Base-by-base conservation (phyloP, 2,797 vertebrate genomes). In the Chelidonichthys spinosus region DNA sequence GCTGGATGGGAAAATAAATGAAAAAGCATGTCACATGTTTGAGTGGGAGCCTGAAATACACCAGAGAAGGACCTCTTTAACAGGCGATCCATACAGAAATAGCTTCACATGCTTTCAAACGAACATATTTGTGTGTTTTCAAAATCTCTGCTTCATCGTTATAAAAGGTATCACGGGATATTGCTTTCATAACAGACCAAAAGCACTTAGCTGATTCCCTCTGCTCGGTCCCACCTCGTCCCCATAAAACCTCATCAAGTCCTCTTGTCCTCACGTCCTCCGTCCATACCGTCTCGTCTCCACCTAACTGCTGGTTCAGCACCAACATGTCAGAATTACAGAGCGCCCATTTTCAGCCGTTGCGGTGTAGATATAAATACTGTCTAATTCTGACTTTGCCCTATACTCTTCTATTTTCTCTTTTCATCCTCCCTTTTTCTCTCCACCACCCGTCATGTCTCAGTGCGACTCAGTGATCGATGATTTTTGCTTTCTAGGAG, bases 401-500 rank as follows among this genome's bases (percentile, higher is more conserved):
- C 36, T 60, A 25, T 25, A 35, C 47, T 3, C 40, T 36, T 46
- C 15, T 42, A 55, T 54, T 32, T 25, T 49, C 50, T 61, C 36
- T 59, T 35, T 67, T 53, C 58, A 32, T 25, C 44, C 63, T 50
- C 8, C 10, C 37, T 42, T 58, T 25, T 33, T 40, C 37, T 66
- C 7, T 33, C 7, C 40, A 32, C 43, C 13, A 6, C 43, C 17
- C 43, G 11, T 56, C 4, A 11, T 2, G 1, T 32, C 7, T 44
- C 39, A 71, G 35, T 63, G 18, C 33, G 25, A 4, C 55, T 17
- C 52, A 66, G 11, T 40, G 42, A 39, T 56, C 25, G 14, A 49
- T 7, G 0, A 33, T 35, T 43, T 63, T 54, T 63, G 54, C 39
- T 63, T 46, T 74, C 1, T 84, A 99, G 97, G 96, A 6, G 92